Evolutionary conservation across 2,888 invertebrate species (phyloP).

Genomic region (Cetonia aurata): DNA sequence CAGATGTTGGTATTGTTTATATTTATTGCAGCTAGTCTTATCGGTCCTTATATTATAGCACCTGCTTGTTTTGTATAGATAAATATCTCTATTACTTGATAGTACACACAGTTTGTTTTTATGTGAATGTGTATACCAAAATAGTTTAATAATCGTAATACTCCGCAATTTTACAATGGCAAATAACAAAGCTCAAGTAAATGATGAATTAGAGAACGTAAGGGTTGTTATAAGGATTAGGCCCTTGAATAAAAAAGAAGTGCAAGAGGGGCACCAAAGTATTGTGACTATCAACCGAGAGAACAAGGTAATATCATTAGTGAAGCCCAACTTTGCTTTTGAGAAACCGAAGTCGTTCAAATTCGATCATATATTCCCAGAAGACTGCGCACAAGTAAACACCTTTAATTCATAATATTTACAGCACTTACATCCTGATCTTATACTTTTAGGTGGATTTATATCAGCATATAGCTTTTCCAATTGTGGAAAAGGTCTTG

Average conservation of each 20-base stretch:
- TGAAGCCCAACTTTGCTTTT: constrained; percentile 76
- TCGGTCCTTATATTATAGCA: too few species aligned
- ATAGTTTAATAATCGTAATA: too few species aligned
- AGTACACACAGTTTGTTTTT: too few species aligned
- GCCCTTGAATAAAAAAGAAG: constrained; percentile 91
- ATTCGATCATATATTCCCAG: constrained; percentile 95
- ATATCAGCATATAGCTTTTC: constrained; percentile 95
- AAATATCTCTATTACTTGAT: too few species aligned
- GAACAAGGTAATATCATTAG: constrained; percentile 83
- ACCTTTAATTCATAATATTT: constrained; percentile 31
- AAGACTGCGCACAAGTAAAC: constrained; percentile 83
- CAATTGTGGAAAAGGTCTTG: constrained; percentile 96
- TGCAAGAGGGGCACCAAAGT: constrained; percentile 76
- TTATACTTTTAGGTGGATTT: constrained; percentile 80
- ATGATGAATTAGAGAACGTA: constrained; percentile 82
- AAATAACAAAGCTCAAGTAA: constrained; percentile 45
- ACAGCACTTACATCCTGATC: not conserved
- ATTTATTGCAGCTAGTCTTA: too few species aligned
- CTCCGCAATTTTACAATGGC: constrained; percentile 44
- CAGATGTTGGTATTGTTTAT: too few species aligned
- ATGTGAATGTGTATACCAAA: too few species aligned
- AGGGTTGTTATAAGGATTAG: constrained; percentile 95
- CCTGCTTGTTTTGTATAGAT: too few species aligned
- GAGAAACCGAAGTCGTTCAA: constrained; percentile 91
- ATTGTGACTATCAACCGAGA: constrained; percentile 83